Conservation (phyloP, 2,797 vertebrate genomes). For the Gallinago nigripennis region DNA sequence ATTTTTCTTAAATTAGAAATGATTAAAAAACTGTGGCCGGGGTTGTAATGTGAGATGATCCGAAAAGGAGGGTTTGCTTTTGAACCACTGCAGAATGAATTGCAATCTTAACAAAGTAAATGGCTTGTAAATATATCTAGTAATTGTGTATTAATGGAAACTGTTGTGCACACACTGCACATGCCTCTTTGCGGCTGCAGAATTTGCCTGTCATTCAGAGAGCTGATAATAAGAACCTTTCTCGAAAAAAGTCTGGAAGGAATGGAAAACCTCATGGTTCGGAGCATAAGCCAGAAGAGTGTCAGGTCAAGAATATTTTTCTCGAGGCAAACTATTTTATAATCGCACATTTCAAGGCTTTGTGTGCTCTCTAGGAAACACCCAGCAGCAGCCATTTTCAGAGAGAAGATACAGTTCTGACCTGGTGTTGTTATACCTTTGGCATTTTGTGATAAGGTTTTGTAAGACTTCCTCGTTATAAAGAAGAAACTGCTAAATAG, state of each 20-base stretch:
- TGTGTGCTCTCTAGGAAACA: neutral
- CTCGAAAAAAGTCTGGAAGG: neutral
- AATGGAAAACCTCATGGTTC: neutral
- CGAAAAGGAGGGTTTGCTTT: neutral
- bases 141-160: neutral
- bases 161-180: neutral
- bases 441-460: neutral
- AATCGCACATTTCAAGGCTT: neutral
- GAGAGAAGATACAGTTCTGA: neutral
- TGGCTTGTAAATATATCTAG: slow-evolving; percentile 31
- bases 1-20: slow-evolving; percentile 44
- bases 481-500: neutral
- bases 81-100: neutral
- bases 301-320: neutral
- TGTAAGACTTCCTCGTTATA: neutral
- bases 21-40: neutral
- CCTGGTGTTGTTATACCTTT: neutral
- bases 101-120: slow-evolving; percentile 11
- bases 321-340: neutral
- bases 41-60: slow-evolving; percentile 6
- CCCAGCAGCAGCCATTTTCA: neutral
- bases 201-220: neutral
- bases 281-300: neutral
- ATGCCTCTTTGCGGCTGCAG: neutral
- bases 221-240: neutral